Conservation (phyloP, 2,113 vertebrate genomes). For the Thamnophis sirtalis region DNA sequence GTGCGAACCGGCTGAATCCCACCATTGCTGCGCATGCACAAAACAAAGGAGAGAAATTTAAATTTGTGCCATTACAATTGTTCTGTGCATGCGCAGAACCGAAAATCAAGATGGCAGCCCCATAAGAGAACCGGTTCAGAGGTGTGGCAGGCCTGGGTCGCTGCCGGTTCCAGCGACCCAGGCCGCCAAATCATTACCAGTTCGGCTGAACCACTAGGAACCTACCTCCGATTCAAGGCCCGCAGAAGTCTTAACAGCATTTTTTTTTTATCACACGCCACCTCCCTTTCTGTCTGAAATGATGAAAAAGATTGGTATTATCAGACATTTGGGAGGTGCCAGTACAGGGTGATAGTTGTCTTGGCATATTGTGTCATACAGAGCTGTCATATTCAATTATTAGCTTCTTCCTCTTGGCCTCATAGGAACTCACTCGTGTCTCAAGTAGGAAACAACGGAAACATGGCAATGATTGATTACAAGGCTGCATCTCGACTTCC, state of each 20-base stretch:
- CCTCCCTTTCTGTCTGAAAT: background rate
- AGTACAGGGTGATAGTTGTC: background rate
- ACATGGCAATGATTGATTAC: conserved; percentile 44
- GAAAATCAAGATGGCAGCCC: too few species aligned
- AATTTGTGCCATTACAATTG: too few species aligned
- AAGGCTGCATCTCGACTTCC: conserved; percentile 38
- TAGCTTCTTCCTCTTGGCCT: conserved; percentile 35
- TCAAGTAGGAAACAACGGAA: conserved; percentile 44
- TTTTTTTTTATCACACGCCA: too few species aligned
- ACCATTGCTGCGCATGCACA: too few species aligned
- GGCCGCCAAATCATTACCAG: too few species aligned
- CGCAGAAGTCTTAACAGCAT: background rate
- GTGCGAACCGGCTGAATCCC: too few species aligned
- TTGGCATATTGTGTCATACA: background rate
- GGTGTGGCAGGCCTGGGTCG: too few species aligned
- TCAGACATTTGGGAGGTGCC: background rate
- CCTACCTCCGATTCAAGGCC: background rate
- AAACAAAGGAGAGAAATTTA: too few species aligned
- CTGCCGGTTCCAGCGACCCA: too few species aligned
- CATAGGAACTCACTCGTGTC: conserved; percentile 8
- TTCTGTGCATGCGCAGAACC: too few species aligned
- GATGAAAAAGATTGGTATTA: background rate
- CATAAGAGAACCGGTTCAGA: too few species aligned
- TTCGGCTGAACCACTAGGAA: too few species aligned
- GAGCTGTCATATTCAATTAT: background rate